Conservation (phyloP, 2,113 vertebrate species). For the Phasianus colchicus region DNA sequence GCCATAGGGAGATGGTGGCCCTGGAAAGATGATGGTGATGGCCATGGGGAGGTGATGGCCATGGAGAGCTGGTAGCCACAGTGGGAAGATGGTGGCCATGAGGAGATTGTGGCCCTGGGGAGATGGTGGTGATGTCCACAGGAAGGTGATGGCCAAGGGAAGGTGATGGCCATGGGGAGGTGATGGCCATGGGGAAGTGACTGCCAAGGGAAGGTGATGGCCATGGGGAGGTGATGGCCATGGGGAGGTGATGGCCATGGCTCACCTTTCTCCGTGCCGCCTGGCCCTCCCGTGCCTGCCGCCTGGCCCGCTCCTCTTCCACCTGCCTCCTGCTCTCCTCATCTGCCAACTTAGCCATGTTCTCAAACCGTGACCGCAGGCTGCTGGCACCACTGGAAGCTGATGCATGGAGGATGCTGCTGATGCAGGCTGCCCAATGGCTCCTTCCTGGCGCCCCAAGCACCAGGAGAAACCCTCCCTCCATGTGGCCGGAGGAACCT, state of each 20-base stretch:
- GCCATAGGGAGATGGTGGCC: too few species aligned
- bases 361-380: slow-evolving; percentile 90
- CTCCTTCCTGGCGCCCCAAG: background rate
- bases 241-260: background rate
- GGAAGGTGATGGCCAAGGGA: too few species aligned
- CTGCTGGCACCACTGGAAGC: slow-evolving; percentile 81
- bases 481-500: background rate
- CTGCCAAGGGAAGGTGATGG: too few species aligned
- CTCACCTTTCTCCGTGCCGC: slow-evolving; percentile 52
- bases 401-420: background rate
- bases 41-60: too few species aligned
- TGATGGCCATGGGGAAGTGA: too few species aligned
- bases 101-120: too few species aligned
- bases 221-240: too few species aligned
- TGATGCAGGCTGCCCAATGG: accelerated
- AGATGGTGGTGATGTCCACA: too few species aligned
- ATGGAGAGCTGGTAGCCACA: too few species aligned
- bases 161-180: too few species aligned
- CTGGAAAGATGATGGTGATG: too few species aligned
- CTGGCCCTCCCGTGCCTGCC: slow-evolving; percentile 77
- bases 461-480: background rate
- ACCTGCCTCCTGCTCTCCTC: slow-evolving; percentile 83
- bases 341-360: slow-evolving; percentile 83
- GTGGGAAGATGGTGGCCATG: too few species aligned
- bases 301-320: slow-evolving; percentile 80